Percentiles rank a stretch among this genome's conserved stretches.
These are phyloP conservation scores for Chlorodrepanis virens DNA, from an alignment of 2,113 vertebrate species.

Conservation along the genomic window DNA sequence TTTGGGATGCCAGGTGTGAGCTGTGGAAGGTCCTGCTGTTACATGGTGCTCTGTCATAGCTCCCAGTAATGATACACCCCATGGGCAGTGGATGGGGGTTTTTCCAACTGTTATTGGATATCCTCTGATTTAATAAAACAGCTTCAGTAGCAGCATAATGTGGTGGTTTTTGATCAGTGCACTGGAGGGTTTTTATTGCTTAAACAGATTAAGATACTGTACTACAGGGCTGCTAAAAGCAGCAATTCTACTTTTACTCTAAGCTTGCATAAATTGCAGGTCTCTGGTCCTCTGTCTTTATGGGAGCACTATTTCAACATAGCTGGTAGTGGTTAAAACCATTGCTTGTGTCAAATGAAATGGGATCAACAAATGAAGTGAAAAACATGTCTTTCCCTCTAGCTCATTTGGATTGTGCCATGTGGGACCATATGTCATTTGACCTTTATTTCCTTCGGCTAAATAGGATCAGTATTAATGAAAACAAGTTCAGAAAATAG, in stretches of 20 bases:
- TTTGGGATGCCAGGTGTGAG: neutral
- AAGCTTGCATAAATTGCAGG: neutral
- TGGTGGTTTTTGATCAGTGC: neutral
- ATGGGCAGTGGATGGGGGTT: neutral
- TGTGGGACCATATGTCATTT: conserved; percentile 19
- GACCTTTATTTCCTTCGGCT: neutral
- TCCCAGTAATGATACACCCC: neutral
- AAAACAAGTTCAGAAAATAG: neutral
- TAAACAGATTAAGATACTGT: neutral
- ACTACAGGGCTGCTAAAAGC: neutral
- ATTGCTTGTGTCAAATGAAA: neutral
- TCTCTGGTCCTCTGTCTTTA: neutral
- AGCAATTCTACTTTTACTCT: neutral
- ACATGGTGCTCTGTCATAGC: neutral
- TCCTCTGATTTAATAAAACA: neutral
- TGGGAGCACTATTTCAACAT: neutral
- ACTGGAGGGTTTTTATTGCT: neutral
- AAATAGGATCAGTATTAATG: neutral
- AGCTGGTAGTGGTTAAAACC: neutral
- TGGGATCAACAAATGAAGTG: neutral
- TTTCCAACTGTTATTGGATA: neutral
- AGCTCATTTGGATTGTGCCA: neutral
- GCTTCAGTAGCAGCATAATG: neutral
- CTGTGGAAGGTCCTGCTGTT: neutral
- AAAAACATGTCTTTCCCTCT: neutral